phyloP scores from a whole-genome alignment of 2,797 vertebrate genomes.

The Leptoclinus maculatus region DNA sequence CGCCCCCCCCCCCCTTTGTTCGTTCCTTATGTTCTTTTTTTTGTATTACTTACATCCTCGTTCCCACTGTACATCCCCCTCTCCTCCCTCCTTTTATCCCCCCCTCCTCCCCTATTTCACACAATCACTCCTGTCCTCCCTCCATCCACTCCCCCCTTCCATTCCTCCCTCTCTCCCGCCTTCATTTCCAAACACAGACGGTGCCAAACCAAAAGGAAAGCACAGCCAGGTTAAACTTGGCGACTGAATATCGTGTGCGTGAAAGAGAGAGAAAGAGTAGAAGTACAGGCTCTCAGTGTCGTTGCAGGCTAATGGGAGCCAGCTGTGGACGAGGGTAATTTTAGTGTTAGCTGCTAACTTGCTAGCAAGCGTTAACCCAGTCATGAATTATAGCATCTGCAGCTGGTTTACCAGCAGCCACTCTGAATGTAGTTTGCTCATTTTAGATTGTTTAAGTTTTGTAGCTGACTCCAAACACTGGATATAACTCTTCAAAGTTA shows the following conservation, averaged over 20 bases:
- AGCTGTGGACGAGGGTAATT: conserved; percentile 85
- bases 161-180: conserved; percentile 44
- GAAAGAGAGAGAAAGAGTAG: conserved; percentile 47
- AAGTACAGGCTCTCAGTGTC: conserved; percentile 77
- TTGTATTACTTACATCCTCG: conserved; percentile 22
- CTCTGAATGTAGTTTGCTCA: neutral
- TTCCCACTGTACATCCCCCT: conserved; percentile 22
- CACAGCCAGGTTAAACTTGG: conserved; percentile 76
- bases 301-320: conserved; percentile 82
- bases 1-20: conserved; percentile 26
- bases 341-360: conserved; percentile 75
- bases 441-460: neutral
- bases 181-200: conserved; percentile 66
- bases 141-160: conserved; percentile 29
- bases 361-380: conserved; percentile 67
- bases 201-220: conserved; percentile 71
- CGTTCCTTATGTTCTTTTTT: conserved; percentile 8
- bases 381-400: conserved; percentile 20
- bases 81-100: conserved; percentile 2
- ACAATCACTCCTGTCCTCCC: conserved; percentile 9
- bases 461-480: neutral
- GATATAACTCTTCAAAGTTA: neutral
- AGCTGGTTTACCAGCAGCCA: conserved; percentile 13
- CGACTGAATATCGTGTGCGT: conserved; percentile 30
- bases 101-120: conserved; percentile 11